Conservation (phyloP, 2,888 invertebrate genomes). For the Hoplodrina ambigua region DNA sequence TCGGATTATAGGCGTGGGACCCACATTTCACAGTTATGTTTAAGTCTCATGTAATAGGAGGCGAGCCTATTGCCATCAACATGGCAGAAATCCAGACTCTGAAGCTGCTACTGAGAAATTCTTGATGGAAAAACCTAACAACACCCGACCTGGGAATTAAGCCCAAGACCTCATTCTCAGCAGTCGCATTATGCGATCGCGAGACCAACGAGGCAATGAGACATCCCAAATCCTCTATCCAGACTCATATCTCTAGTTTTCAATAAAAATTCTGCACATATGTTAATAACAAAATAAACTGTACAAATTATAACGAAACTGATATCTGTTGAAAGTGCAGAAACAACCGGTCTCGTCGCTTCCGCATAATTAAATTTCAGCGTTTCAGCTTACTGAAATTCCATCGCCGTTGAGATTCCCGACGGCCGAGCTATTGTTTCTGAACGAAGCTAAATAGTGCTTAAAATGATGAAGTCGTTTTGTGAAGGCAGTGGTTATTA, state of each 20-base stretch:
- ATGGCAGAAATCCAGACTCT: too few species aligned
- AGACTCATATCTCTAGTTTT: too few species aligned
- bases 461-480: conserved; percentile 45
- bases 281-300: conserved; percentile 40
- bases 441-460: conserved; percentile 47
- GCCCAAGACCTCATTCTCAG: too few species aligned
- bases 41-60: too few species aligned
- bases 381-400: conserved; percentile 79
- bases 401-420: conserved; percentile 69
- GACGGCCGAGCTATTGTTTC: conserved; percentile 59
- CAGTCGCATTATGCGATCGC: too few species aligned
- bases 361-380: conserved; percentile 79
- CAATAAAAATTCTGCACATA: conserved; percentile 11
- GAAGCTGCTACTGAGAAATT: too few species aligned
- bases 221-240: background rate
- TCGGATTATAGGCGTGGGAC: too few species aligned
- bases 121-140: too few species aligned
- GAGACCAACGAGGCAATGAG: too few species aligned
- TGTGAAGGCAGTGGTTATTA: conserved; percentile 22
- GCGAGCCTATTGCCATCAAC: too few species aligned
- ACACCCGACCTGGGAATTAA: too few species aligned
- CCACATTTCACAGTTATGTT: too few species aligned
- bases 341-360: conserved; percentile 71
- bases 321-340: conserved; percentile 64
- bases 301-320: conserved; percentile 66